phyloP scores from a whole-genome alignment of 1,140 invertebrate species.

The Neotoxoptera formosana region DNA sequence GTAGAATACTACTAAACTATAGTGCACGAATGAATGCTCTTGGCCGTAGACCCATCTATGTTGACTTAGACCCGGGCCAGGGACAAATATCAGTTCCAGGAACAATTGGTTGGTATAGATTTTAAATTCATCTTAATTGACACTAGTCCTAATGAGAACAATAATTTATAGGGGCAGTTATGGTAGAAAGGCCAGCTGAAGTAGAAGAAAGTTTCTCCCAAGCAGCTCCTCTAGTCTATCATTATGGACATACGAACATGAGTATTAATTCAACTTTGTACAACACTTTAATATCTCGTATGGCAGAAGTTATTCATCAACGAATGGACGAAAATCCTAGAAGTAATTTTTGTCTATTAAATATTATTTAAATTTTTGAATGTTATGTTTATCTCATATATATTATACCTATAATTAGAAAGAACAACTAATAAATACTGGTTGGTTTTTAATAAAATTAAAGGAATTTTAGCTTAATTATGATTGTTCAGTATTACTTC shows the following conservation, averaged over 20 bases:
- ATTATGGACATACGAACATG: constrained; percentile 89
- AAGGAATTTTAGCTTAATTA: background rate
- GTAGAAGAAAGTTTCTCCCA: constrained; percentile 93
- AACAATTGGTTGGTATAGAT: constrained; percentile 74
- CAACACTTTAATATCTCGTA: constrained; percentile 81
- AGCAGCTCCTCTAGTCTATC: constrained; percentile 90
- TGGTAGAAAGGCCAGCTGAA: constrained; percentile 89
- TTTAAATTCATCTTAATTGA: constrained; percentile 2
- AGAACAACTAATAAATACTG: background rate
- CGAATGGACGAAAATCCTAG: constrained; percentile 84
- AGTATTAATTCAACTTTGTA: constrained; percentile 83
- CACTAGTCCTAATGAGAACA: background rate
- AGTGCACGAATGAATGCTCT: constrained; percentile 80
- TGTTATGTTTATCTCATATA: background rate
- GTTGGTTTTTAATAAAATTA: background rate
- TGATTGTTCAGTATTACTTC: background rate
- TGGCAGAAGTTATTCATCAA: constrained; percentile 87
- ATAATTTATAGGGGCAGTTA: constrained; percentile 73
- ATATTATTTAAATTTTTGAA: background rate
- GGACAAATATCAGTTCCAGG: constrained; percentile 92
- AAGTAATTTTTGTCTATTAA: constrained; percentile 15
- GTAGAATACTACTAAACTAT: constrained; percentile 91
- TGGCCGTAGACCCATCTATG: constrained; percentile 80
- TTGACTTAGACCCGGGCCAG: constrained; percentile 97
- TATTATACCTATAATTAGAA: background rate